A percentile compares a stretch with the other conserved stretches of the same genome.
Conservation (phyloP, 2,888 invertebrate species). For the Brenthis hecate region DNA sequence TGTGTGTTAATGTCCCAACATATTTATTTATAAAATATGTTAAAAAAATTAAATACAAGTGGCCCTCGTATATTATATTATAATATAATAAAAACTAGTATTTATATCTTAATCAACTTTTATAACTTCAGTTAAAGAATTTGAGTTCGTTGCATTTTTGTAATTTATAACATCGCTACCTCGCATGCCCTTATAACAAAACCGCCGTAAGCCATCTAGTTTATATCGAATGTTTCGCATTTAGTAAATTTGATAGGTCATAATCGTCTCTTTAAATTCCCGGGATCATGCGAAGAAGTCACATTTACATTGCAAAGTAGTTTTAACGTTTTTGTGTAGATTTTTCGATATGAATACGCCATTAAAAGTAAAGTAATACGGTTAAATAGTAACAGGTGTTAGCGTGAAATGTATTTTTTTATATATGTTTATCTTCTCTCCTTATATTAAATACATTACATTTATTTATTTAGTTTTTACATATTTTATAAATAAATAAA, state of each 20-base stretch:
- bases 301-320: constrained; percentile 41
- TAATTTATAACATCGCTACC: constrained; percentile 67
- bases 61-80: too few relatives aligned
- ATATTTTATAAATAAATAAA: too few relatives aligned
- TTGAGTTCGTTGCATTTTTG: constrained; percentile 37
- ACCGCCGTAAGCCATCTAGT: constrained; percentile 38
- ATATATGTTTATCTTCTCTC: too few relatives aligned
- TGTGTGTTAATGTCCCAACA: too few relatives aligned
- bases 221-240: constrained; percentile 32
- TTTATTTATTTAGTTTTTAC: too few relatives aligned
- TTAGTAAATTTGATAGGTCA: constrained; percentile 41
- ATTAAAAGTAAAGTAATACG: too few relatives aligned
- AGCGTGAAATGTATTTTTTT: too few relatives aligned
- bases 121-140: neutral
- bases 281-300: constrained; percentile 37
- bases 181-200: constrained; percentile 64
- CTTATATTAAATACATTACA: too few relatives aligned
- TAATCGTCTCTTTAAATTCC: constrained; percentile 40
- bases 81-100: neutral
- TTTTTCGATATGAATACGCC: too few relatives aligned
- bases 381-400: too few relatives aligned
- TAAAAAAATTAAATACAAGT: too few relatives aligned
- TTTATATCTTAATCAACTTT: constrained; percentile 4
- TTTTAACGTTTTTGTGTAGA: neutral
- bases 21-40: too few relatives aligned